Conservation (phyloP, 2,888 invertebrate genomes). For the Tryphoninae sp. region DNA sequence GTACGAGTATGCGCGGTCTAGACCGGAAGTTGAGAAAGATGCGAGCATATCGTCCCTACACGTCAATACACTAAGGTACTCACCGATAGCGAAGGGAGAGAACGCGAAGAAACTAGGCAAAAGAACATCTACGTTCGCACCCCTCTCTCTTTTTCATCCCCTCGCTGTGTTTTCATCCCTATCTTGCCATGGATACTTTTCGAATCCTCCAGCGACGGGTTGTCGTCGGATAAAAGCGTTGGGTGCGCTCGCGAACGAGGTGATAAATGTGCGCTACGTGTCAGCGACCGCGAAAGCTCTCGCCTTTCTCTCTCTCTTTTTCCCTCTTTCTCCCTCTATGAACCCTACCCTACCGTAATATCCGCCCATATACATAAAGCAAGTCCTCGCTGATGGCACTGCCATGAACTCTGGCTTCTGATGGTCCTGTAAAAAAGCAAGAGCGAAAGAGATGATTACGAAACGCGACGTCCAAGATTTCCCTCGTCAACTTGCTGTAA, state of each 20-base stretch:
- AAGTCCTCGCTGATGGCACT: neutral
- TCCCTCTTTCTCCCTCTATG: conserved; percentile 12
- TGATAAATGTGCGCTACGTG: conserved; percentile 51
- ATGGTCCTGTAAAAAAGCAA: neutral
- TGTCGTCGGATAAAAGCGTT: conserved; percentile 40
- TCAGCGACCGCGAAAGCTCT: conserved; percentile 17
- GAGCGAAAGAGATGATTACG: conserved; percentile 2
- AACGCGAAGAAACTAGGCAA: neutral
- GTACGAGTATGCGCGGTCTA: neutral
- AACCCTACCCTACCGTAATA: conserved; percentile 11
- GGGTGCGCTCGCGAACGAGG: conserved; percentile 32
- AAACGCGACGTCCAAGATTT: conserved; percentile 21
- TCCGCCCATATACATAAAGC: conserved; percentile 17
- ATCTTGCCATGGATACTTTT: conserved; percentile 9
- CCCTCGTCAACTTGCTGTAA: conserved; percentile 21
- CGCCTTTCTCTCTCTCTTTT: neutral
- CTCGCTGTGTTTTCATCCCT: neutral
- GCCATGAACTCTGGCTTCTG: neutral
- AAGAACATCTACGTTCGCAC: neutral
- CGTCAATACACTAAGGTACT: neutral
- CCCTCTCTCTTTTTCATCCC: neutral
- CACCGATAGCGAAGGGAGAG: neutral
- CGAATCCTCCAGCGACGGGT: conserved; percentile 40
- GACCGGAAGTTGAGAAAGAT: neutral
- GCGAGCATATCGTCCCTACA: neutral